Conservation (phyloP, 2,888 invertebrate species). For the Arenicola marina region DNA sequence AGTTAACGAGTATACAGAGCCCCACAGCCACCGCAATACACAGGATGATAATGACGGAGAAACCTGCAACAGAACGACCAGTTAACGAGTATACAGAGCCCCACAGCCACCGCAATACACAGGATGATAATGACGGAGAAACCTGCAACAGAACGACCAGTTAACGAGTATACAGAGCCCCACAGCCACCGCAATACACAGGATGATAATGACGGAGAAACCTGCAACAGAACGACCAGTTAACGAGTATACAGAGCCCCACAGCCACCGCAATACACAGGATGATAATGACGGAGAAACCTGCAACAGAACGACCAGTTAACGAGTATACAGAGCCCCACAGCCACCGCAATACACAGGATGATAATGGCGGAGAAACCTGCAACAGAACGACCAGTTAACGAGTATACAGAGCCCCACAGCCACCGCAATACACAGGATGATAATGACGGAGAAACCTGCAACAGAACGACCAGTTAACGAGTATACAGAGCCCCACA, state of each 20-base stretch:
- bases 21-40: conserved; percentile 30
- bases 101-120: conserved; percentile 28
- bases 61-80: conserved; percentile 10
- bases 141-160: conserved; percentile 8
- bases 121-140: conserved; percentile 27
- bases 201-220: conserved; percentile 26
- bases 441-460: conserved; percentile 27
- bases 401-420: conserved; percentile 31
- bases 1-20: no score
- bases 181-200: conserved; percentile 27
- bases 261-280: conserved; percentile 28
- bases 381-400: not conserved
- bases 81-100: no score
- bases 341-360: conserved; percentile 25
- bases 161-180: conserved; percentile 31
- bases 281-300: conserved; percentile 27
- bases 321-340: conserved; percentile 31
- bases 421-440: conserved; percentile 27
- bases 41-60: conserved; percentile 27
- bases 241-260: conserved; percentile 30
- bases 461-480: not conserved
- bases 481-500: conserved; percentile 30
- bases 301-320: conserved; percentile 3
- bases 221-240: conserved; percentile 8
- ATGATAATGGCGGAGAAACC: conserved; percentile 27